Evolutionary conservation across 1,140 invertebrate species (phyloP), one percentile per base, ranked within the genome.

Genomic region (Ips typographus): DNA sequence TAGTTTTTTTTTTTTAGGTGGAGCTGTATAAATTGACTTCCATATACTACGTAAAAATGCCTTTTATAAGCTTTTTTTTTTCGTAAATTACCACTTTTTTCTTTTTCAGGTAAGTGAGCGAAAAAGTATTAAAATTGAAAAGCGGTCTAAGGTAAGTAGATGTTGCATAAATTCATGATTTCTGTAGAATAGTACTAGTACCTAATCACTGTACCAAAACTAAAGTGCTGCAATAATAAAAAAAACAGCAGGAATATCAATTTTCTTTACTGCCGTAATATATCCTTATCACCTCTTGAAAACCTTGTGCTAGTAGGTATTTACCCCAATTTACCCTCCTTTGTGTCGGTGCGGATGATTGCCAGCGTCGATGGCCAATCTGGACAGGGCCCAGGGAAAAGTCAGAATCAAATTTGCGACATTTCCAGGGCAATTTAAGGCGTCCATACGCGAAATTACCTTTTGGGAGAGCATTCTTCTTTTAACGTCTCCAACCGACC

Each of bases 391-490:
- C 56, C 52, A 68, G 49, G 65, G 43, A 68, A 66, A 68, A 68
- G 58, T 68, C 56, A 40, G 56, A 68, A 60, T 59, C 56, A 68
- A 68, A 68, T 68, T 59, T 68, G 65, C 65, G 65, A 68, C 65
- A 59, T 68, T 68, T 62, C 59, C 60, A 55, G 43, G 53, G 49
- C 59, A 68, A 68, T 68, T 63, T 68, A 62, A 56, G 39, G 49
- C 8, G 38, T 22, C 57, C 22, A 39, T 53, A 57, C 64, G n/a
- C 52, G 52, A 8, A 56, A 65, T 3, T 6, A 49, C 44, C 6
- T 49, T 49, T 8, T 3, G 44, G 22, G 44, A 22, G 22, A 22
- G 22, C 22, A 22, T 22, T 22, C 22, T 22, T 22, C 22, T 22
- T 22, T 22, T 22, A 22, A 22, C 22, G 22, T 22, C 22, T 22